phyloP scores from a whole-genome alignment of 2,113 vertebrate genomes.

The Chamaea fasciata region DNA sequence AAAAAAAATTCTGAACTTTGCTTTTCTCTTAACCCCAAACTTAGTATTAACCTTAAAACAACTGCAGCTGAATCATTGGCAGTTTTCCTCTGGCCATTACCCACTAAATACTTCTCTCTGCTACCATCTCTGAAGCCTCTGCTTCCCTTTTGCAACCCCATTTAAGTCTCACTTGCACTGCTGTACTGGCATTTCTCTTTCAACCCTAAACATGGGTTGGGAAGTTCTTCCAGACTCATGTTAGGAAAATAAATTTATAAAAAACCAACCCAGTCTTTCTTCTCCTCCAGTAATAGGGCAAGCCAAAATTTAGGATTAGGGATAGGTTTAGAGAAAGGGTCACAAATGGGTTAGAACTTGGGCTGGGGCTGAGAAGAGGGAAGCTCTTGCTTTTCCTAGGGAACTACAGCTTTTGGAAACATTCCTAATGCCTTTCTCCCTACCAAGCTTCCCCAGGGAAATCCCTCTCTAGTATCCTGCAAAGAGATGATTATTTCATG shows the following conservation, averaged over 20 bases:
- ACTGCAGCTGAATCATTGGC: neutral
- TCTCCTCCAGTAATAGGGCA: neutral
- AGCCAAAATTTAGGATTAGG: neutral
- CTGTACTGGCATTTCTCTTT: neutral
- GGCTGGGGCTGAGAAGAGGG: neutral
- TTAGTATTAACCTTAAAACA: neutral
- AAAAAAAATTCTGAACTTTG: neutral
- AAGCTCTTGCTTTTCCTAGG: neutral
- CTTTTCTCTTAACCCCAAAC: neutral
- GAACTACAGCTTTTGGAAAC: neutral
- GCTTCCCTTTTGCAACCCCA: neutral
- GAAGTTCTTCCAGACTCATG: neutral
- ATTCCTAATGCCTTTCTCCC: neutral
- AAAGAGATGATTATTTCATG: neutral
- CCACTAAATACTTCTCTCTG: neutral
- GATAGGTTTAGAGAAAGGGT: neutral
- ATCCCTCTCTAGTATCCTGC: neutral
- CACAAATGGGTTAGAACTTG: neutral
- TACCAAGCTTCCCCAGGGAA: neutral
- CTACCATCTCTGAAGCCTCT: neutral
- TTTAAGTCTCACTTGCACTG: neutral
- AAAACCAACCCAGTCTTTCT: neutral
- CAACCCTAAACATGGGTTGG: neutral
- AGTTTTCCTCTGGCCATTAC: neutral
- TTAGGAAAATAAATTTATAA: neutral